A percentile compares a stretch with the other conserved stretches of the same genome.
These are phyloP conservation scores for Brachyalestes nurse DNA, from an alignment of 2,797 vertebrate species.

Conservation along the genomic window DNA sequence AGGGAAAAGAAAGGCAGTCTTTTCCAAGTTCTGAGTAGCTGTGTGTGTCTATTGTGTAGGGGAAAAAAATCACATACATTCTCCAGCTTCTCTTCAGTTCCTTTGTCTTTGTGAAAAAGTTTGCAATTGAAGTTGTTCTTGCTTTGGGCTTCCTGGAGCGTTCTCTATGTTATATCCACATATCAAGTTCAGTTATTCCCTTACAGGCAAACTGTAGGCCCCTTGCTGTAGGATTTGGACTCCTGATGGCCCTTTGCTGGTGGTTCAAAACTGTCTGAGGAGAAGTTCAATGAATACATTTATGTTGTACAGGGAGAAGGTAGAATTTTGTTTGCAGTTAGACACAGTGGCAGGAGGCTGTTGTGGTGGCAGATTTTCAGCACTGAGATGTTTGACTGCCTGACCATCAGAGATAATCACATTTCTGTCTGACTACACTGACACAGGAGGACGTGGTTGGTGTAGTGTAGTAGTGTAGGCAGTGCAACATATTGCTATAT, in stretches of 20 bases:
- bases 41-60: conserved; percentile 50
- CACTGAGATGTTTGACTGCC: background rate
- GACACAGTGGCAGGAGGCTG: too few relatives aligned
- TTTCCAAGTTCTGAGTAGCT: conserved; percentile 56
- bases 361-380: background rate
- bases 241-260: background rate
- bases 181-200: conserved; percentile 15
- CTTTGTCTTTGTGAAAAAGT: conserved; percentile 29
- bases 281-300: conserved; percentile 5
- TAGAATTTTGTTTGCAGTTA: background rate
- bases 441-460: too few relatives aligned
- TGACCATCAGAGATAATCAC: too few relatives aligned
- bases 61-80: conserved; percentile 48
- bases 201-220: conserved; percentile 22
- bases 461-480: too few relatives aligned
- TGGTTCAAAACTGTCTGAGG: conserved; percentile 3
- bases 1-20: conserved; percentile 47
- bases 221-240: conserved; percentile 13
- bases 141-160: conserved; percentile 30
- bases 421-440: too few relatives aligned
- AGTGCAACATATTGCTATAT: too few relatives aligned
- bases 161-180: conserved; percentile 38
- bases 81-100: conserved; percentile 55
- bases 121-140: conserved; percentile 38
- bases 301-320: background rate